Percentiles rank a stretch among this genome's conserved stretches.
Conservation (phyloP, 2,113 vertebrate genomes). For the Takifugu flavidus region DNA sequence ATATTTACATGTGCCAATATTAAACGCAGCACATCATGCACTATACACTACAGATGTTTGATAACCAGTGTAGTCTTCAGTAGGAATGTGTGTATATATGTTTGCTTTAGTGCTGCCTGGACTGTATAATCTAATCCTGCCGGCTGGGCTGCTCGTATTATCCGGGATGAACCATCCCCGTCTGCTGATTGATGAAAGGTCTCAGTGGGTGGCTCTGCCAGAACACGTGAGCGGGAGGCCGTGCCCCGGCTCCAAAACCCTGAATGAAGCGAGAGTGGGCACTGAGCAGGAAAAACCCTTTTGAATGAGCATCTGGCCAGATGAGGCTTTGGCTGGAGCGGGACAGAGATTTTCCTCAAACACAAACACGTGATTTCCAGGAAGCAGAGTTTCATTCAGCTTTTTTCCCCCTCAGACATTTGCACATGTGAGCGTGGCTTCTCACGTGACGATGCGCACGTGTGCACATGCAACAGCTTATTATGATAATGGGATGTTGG, state of each 20-base stretch:
- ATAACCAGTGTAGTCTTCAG: not conserved
- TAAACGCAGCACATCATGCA: not conserved
- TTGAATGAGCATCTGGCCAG: slow-evolving; percentile 66
- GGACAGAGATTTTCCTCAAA: slow-evolving; percentile 49
- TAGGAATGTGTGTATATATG: slow-evolving; percentile 1
- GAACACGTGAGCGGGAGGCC: slow-evolving; percentile 46
- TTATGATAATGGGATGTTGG: too few species aligned
- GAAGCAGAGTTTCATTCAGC: slow-evolving; percentile 43
- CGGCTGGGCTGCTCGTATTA: slow-evolving; percentile 36
- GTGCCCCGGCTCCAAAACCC: slow-evolving; percentile 29
- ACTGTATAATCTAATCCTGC: slow-evolving; percentile 49
- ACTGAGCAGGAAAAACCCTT: slow-evolving; percentile 25
- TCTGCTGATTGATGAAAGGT: slow-evolving; percentile 63
- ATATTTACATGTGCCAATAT: not conserved
- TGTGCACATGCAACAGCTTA: not conserved
- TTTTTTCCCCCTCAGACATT: slow-evolving; percentile 7
- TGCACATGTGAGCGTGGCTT: not conserved
- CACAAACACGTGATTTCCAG: slow-evolving; percentile 23
- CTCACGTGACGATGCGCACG: not conserved
- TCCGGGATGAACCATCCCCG: slow-evolving; percentile 50
- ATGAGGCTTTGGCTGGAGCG: slow-evolving; percentile 41
- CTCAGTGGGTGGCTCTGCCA: slow-evolving; percentile 22
- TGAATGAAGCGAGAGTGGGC: slow-evolving; percentile 47
- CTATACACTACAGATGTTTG: not conserved
- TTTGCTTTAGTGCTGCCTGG: slow-evolving; percentile 2